Percentiles rank a stretch among this genome's conserved stretches.
Conservation (phyloP, 2,113 vertebrate genomes). For the Nycticebus coucang region DNA sequence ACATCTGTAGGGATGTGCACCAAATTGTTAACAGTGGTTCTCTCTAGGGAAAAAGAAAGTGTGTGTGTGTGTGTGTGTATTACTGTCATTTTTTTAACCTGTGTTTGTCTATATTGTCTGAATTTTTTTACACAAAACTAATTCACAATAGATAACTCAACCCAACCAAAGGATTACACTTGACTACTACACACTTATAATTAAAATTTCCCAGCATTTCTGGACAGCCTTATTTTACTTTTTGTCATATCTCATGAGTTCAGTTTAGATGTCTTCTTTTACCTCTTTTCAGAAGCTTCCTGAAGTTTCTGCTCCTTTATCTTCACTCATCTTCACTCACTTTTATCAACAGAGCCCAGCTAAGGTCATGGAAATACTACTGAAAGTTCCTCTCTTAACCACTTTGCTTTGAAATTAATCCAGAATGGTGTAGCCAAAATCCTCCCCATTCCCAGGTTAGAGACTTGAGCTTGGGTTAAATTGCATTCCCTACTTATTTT, state of each 20-base stretch:
- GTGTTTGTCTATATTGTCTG: conserved; percentile 53
- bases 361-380: not conserved
- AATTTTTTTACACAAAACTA: conserved; percentile 6
- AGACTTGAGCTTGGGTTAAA: not conserved
- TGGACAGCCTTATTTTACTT: not conserved
- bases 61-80: not conserved
- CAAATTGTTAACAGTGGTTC: not conserved
- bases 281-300: not conserved
- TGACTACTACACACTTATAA: not conserved
- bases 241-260: not conserved
- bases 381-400: not conserved
- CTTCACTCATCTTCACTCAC: not conserved
- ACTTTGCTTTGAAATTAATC: conserved; percentile 2
- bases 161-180: not conserved
- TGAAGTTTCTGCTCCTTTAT: not conserved
- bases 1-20: not conserved
- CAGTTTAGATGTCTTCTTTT: not conserved
- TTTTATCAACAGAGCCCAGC: not conserved
- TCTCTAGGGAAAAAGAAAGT: not conserved
- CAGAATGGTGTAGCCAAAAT: not conserved
- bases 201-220: not conserved
- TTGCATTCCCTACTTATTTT: not conserved
- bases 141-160: not conserved
- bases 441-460: not conserved
- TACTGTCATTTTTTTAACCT: not conserved